Conservation (phyloP, 2,888 invertebrate species). For the Idaea aversata region DNA sequence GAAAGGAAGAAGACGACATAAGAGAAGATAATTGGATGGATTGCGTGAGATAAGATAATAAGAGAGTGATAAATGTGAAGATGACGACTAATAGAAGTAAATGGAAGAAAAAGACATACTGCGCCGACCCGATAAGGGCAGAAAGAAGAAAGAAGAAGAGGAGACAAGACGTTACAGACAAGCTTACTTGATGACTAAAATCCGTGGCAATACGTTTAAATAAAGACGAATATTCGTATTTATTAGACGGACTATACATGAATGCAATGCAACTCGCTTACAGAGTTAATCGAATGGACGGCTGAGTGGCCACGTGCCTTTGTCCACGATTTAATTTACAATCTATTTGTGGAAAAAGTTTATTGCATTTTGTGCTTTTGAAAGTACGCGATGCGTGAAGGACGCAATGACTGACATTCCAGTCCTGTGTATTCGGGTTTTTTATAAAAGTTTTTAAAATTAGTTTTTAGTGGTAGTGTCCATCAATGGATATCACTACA, state of each 20-base stretch:
- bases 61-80: no score
- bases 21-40: no score
- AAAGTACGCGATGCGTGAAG: neutral
- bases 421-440: neutral
- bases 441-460: neutral
- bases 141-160: no score
- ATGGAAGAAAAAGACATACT: no score
- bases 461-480: neutral
- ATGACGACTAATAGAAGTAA: no score
- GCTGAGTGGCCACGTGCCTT: constrained; percentile 31
- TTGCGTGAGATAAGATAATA: no score
- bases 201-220: no score
- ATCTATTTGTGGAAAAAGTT: constrained; percentile 17
- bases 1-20: no score
- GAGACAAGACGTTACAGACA: no score
- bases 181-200: no score
- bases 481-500: no score
- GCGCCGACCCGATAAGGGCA: no score
- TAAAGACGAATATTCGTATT: neutral
- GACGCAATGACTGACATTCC: neutral
- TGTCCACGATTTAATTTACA: constrained; percentile 22
- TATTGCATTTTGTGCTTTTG: neutral
- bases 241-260: neutral
- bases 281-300: constrained; percentile 36
- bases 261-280: constrained; percentile 16